Evolutionary conservation across 2,888 invertebrate species (phyloP), one percentile per base, ranked within the genome.

Genomic region (Dynastes tityus): DNA sequence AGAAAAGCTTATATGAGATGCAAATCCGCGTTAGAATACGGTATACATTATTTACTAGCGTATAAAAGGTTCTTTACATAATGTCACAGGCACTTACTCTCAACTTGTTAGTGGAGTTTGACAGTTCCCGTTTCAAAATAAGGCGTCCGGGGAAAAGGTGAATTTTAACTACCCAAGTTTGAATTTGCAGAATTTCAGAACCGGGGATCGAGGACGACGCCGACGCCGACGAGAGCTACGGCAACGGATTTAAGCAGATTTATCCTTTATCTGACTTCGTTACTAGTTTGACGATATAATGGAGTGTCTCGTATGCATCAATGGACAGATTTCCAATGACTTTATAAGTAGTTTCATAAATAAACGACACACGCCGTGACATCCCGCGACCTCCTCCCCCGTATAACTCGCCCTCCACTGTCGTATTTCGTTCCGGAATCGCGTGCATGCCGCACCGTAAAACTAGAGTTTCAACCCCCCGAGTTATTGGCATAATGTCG

Each of bases 131-230:
- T 77, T 37, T 74, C 75, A 78, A 27, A 68, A 68, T 51, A 68
- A 49, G 68, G 27, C 29, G 22, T 16, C 8, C 40, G 37, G 45
- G 74, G 68, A 29, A 40, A 79, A 78, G 77, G 80, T 80, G 81
- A 80, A 82, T 80, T 81, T 79, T 79, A 82, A 82, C 81, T 79
- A 78, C 76, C 76, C 79, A 82, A 82, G 80, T 81, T 80, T 80
- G 77, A 80, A 81, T 79, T 78, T 61, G 76, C 79, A 78, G 76
- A 77, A 71, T 77, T 75, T 74, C 64, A 71, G 16, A 67, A 51
- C 51, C 27, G 4, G 8, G 22, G 22, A 37, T 5, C 22, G 5
- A 22, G 16, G 53, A n/a, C n/a, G 16, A 53, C n/a, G 5, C n/a
- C n/a, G 16, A 53, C n/a, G 5, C n/a, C 55, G 22, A 16, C 22